Base-by-base conservation (phyloP, 2,797 vertebrate species). In the Onychomys arenicola region DNA sequence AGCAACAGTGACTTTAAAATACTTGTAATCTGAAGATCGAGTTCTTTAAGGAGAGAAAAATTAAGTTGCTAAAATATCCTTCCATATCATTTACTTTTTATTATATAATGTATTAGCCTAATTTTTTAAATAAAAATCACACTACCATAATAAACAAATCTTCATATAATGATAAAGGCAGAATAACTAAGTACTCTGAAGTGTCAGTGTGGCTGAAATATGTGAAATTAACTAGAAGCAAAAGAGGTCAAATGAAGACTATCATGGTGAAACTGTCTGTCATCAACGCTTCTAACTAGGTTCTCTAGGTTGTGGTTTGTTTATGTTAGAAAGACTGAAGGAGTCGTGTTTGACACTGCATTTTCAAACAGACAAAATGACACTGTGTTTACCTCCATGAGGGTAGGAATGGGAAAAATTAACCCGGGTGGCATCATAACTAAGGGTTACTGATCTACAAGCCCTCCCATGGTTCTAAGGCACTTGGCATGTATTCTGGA, bases 21-120 rank as follows among this genome's bases (percentile, higher is more conserved):
- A 81, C 76, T 94, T 46, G 29, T 75, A 84, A 89, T 52, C 61
- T 88, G 43, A 93, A 89, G 34, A 63, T 7, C 94, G 43, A 83
- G 14, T 75, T 87, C 23, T 86, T 40, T 78, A 78, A 82, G 59
- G 75, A 95, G 92, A 71, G 27, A 16, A 82, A 93, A 96, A 95
- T 75, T 32, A 89, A 90, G 59, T 29, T 43, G 16, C 6, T 19
- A 46, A 82, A 93, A 61, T 85, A 90, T 63, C 46, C 75, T 83
- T 73, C 88, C 0, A 55, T 71, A n/a, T 34, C 77, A 59, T 21
- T 76, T 14, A 29, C 49, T 92, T 91, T 89, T 63, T 85, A 73
- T 43, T 34, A 89, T 82, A 23, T 29, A 61, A 67, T 57, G 71
- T 9, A 88, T 37, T 78, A 88, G 25, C 69, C 88, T 43, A 49